Base-by-base conservation (phyloP, 2,113 vertebrate species). In the Seriola aureovittata region DNA sequence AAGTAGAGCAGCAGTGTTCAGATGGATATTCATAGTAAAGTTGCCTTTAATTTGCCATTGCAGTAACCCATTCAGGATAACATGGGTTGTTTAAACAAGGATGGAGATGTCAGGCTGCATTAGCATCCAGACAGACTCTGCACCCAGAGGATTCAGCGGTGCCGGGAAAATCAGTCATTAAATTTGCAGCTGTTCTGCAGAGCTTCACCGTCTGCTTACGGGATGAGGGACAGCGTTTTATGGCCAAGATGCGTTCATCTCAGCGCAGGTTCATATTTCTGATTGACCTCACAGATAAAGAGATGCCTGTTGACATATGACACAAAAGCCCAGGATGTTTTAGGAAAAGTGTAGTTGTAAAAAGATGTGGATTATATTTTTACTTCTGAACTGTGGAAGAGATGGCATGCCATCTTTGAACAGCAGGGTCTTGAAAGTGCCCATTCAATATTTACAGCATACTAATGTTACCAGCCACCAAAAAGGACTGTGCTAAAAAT, bases 121-220 rank as follows among this genome's bases (percentile, higher is more conserved):
- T 94, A 95, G 59, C 85, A 54, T 94, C 90, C 81, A 75, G 71
- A 25, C 59, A 71, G 77, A 82, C 78, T 63, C 70, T 81, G 78
- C 85, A 91, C 89, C 81, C 85, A 80, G 82, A 89, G 81, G 89
- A 93, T 34, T 90, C 79, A 10, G 58, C 85, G 46, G 70, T 82
- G 86, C 83, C 32, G 78, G 87, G 91, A 86, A 94, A 88, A 86
- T 88, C 71, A 82, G 81, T 95, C 94, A 95, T 95, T 95, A 95
- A 94, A 93, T 90, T 85, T 94, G 84, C 88, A 94, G 89, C 55
- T 44, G 16, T 69, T 91, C 83, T 58, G 83, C 83, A 68, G 71
- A 77, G 73, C 74, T 75, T 70, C 71, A 64, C 78, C 34, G 60
- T 81, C 85, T 75, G 81, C 80, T 80, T 55, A 64, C 44, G 46